Conservation (phyloP, 2,113 vertebrate species). For the Siniperca knerii region DNA sequence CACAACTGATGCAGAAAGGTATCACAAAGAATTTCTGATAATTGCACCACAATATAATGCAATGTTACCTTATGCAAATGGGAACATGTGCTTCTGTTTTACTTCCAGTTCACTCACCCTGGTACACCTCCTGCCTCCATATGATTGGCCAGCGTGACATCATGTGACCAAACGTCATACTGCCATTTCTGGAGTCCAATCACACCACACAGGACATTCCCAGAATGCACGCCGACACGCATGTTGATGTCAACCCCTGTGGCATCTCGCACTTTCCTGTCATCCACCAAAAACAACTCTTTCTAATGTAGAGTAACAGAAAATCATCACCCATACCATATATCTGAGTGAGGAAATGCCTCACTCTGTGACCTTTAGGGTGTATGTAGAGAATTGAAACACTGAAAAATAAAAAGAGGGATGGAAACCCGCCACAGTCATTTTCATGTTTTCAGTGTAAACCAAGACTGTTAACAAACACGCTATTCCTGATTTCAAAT, state of each 20-base stretch:
- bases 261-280: constrained; percentile 95
- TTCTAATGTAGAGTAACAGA: constrained; percentile 10
- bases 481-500: neutral
- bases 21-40: neutral
- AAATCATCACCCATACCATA: neutral
- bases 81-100: neutral
- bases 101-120: constrained; percentile 85
- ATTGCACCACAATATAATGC: neutral
- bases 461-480: neutral
- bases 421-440: neutral
- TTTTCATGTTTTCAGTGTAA: constrained; percentile 6
- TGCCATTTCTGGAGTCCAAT: constrained; percentile 99
- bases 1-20: neutral
- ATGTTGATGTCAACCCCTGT: constrained; percentile 98
- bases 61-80: neutral
- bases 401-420: neutral
- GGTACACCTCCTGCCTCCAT: constrained; percentile 98
- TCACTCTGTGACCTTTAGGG: neutral
- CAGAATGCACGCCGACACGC: constrained; percentile 97
- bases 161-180: constrained; percentile 98
- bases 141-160: constrained; percentile 97
- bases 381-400: neutral
- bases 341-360: neutral
- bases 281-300: constrained; percentile 39
- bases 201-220: constrained; percentile 97